Evolutionary conservation across 2,797 vertebrate species (phyloP), one percentile per base, ranked within the genome.

Genomic region (Lepus townsendii): DNA sequence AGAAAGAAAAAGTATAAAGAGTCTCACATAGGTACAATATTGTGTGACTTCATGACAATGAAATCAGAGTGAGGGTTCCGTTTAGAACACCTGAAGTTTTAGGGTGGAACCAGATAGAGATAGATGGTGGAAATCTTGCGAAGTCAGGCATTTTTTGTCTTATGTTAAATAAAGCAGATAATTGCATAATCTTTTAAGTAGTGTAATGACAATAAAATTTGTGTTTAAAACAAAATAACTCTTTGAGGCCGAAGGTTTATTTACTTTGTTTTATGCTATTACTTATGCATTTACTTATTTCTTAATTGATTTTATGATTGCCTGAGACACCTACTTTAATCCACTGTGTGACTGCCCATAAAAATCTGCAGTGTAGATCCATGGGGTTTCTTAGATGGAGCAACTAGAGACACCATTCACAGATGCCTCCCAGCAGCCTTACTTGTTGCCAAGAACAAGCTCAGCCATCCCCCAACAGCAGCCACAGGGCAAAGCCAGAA

Each of bases 281-380:
- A 86, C 91, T 94, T 91, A 62, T 30, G 11, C 63, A 69, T 83
- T 87, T 93, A 87, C 14, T 95, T 92, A 88, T 88, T 80, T 96
- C 32, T 19, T 65, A 91, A 91, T 50, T 80, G 72, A 94, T 92
- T 95, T 91, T 80, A 91, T 57, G 47, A 88, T 88, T 79, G 26
- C 93, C 73, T 83, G 80, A 86, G 32, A 77, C 79, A 62, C 19
- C 66, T 66, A 77, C 30, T 89, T 82, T 75, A 76, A 76, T 79
- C 54, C 17, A 35, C 32, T 85, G 11, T 75, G 54, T 93, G 63
- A 77, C 65, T 63, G 3, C 5, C 47, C 47, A 95, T 95, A 91
- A 94, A 87, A 77, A 69, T 66, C 62, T 91, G 73, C 73, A 62
- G 62, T 73, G 20, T 75, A 35, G 16, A 63, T 26, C 20, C 0